Percentiles rank a stretch among this genome's conserved stretches.
These are phyloP conservation scores for Drosophila paranaensis DNA, from an alignment of 2,888 invertebrate genomes.

Conservation along the genomic window DNA sequence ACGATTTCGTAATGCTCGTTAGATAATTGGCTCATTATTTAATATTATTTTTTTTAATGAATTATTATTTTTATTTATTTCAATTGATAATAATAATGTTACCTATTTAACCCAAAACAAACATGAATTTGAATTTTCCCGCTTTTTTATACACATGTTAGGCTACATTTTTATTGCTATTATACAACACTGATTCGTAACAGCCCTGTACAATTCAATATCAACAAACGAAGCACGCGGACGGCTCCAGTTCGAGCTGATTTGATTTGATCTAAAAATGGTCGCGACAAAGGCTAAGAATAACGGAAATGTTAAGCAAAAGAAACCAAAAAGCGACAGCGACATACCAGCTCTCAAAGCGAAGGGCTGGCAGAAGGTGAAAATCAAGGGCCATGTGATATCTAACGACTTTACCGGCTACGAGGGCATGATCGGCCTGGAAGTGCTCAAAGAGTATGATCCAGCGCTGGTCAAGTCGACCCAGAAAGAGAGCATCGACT, in stretches of 20 bases:
- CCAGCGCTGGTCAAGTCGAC: conserved; percentile 84
- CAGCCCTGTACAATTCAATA: conserved; percentile 32
- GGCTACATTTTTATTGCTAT: not conserved
- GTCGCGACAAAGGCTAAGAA: conserved; percentile 31
- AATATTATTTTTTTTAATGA: no score
- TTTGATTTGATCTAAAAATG: conserved; percentile 30
- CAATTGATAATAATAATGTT: no score
- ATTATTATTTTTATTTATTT: no score
- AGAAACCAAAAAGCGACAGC: not conserved
- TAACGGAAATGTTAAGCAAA: conserved; percentile 17
- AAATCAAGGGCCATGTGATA: conserved; percentile 87
- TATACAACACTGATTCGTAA: conserved; percentile 28
- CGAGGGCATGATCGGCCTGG: conserved; percentile 91
- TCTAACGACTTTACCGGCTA: conserved; percentile 85
- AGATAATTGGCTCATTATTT: no score
- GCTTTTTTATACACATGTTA: not conserved
- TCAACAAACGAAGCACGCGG: conserved; percentile 58
- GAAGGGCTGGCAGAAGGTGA: conserved; percentile 87
- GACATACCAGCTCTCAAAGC: conserved; percentile 14
- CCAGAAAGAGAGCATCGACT: conserved; percentile 80
- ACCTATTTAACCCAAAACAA: no score
- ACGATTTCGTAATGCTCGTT: no score
- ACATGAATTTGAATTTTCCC: not conserved
- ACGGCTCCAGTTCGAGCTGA: not conserved
- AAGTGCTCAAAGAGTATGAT: conserved; percentile 90